These are phyloP conservation scores for Penaeus vannamei DNA, from an alignment of 1,140 invertebrate species.

Conservation along the genomic window DNA sequence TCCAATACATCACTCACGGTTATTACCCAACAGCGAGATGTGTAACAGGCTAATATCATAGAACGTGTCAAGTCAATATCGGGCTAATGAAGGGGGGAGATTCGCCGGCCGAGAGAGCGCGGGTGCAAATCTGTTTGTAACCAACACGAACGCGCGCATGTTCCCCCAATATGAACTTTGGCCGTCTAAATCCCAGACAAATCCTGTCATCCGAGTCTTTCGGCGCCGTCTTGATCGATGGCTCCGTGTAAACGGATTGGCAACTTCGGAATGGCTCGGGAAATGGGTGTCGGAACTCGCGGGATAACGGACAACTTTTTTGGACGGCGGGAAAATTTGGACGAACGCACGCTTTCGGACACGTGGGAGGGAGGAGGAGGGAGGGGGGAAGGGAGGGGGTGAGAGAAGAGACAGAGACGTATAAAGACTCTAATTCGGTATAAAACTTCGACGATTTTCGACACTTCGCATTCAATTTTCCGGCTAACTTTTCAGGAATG, in stretches of 20 bases:
- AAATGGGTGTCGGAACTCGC: not conserved
- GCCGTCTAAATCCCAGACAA: conserved; percentile 42
- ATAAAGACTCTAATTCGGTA: conserved; percentile 21
- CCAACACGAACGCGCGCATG: not conserved
- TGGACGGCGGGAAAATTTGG: too few species aligned
- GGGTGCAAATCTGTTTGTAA: conserved; percentile 27
- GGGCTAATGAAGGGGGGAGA: not conserved
- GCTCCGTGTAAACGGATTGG: conserved; percentile 40
- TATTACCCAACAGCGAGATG: too few species aligned
- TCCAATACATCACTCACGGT: too few species aligned
- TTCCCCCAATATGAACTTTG: not conserved
- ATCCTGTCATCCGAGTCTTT: conserved; percentile 34
- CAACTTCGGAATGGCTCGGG: conserved; percentile 53
- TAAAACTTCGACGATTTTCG: conserved; percentile 45
- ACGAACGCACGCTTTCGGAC: too few species aligned
- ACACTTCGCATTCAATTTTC: conserved; percentile 53
- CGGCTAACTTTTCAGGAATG: not conserved
- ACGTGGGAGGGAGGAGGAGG: not conserved
- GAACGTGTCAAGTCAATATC: too few species aligned
- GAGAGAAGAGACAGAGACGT: not conserved
- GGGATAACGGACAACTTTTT: too few species aligned
- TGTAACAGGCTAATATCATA: too few species aligned
- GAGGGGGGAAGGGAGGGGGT: not conserved
- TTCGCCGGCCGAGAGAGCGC: not conserved
- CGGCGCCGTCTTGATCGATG: conserved; percentile 33